Evolutionary conservation across 1,140 invertebrate species (phyloP), one percentile per base, ranked within the genome.

Genomic region (Zaprionus vittiger): DNA sequence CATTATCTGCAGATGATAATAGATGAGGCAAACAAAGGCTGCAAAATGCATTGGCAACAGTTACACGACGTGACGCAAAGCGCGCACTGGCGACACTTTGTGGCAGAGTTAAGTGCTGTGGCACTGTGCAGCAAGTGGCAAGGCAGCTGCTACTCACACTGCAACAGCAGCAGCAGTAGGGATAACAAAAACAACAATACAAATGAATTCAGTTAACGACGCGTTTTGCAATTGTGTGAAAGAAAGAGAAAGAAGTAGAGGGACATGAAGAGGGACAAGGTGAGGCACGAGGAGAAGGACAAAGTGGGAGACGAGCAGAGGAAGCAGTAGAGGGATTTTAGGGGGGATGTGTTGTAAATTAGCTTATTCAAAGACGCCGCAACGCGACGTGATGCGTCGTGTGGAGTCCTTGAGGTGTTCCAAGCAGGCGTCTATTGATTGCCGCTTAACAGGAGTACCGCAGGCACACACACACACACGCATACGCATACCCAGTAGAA

Each of bases 341-440:
- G 9, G 31, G 31, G 31, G 9, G 9, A 9, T 41, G 38, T 15
- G 38, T n/a, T 86, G 83, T 68, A 86, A 86, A 86, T 87, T 77
- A 89, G 77, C 80, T 86, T 83, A 89, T 74, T 86, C 87, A 79
- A 79, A 82, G 64, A 31, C 41, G 64, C 12, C 44, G 38, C 34
- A 22, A 31, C 61, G n/a, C 49, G 9, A 37, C 17, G 49, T 62
- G 61, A 47, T 37, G 37, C 34, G 20, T 17, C 52, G 26, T 15
- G 3, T 14, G 57, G 78, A 57, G 66, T 81, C 80, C 83, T 87
- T 87, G 83, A 72, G 76, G 52, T 44, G 64, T 44, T 72, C 38
- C 44, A 66, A 38, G 75, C 77, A 55, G 56, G 47, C 28, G 72
- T 74, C 60, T 75, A 87, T 89, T 87, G 80, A 87, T 87, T 78